Evolutionary conservation across 2,113 vertebrate genomes (phyloP).

Genomic region (Chloropsis hardwickii): DNA sequence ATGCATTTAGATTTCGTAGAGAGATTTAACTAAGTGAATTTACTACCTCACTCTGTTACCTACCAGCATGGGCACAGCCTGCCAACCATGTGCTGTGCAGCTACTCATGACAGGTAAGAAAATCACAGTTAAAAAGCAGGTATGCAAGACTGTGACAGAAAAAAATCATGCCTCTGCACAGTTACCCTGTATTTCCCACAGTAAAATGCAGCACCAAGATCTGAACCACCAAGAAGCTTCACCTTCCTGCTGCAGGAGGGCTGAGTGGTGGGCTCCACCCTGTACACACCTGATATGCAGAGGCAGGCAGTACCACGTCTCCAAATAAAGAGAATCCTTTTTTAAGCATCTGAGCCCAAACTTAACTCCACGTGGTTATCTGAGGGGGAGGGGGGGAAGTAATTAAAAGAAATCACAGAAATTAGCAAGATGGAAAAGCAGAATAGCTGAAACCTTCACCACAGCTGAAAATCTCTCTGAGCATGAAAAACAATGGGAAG

Average conservation of each 20-base stretch:
- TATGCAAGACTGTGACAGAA: neutral
- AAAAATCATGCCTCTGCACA: neutral
- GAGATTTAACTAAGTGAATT: neutral
- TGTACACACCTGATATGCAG: neutral
- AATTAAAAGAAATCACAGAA: neutral
- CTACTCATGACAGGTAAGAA: neutral
- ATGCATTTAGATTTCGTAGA: neutral
- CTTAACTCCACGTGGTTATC: neutral
- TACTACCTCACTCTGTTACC: neutral
- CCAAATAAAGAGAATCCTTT: neutral
- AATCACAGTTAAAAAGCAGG: neutral
- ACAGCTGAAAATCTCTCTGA: neutral
- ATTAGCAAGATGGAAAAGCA: neutral
- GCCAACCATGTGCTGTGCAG: neutral
- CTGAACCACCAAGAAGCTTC: neutral
- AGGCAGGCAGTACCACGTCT: neutral
- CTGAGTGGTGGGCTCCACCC: neutral
- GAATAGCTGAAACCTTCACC: neutral
- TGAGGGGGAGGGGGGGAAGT: fast-evolving
- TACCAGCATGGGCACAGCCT: neutral
- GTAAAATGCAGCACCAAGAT: neutral
- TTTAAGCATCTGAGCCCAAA: neutral
- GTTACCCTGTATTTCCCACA: neutral
- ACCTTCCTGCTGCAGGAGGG: neutral
- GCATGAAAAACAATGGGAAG: neutral